Conservation (phyloP, 2,113 vertebrate genomes). For the Xerus inauris region DNA sequence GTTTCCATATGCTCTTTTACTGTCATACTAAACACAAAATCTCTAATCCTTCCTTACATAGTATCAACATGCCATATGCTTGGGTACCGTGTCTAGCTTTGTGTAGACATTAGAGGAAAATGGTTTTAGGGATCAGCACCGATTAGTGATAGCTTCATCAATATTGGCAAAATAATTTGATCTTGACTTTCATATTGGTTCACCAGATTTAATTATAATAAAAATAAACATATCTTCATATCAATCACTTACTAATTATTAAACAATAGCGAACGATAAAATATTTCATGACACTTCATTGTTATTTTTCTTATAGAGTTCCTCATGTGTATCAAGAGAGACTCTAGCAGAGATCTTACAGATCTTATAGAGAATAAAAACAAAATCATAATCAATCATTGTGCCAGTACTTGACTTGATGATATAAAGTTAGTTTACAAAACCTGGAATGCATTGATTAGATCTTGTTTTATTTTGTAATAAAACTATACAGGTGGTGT, state of each 20-base stretch:
- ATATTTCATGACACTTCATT: constrained; percentile 7
- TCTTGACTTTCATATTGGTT: not conserved
- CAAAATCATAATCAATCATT: not conserved
- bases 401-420: not conserved
- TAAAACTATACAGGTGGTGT: not conserved
- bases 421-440: not conserved
- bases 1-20: constrained; percentile 23
- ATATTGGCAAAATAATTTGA: constrained; percentile 30
- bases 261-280: not conserved
- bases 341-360: not conserved
- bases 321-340: not conserved
- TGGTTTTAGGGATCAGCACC: not conserved
- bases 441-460: not conserved
- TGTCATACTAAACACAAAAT: not conserved
- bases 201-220: constrained; percentile 41
- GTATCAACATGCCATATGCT: not conserved
- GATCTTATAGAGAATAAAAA: not conserved
- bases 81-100: not conserved
- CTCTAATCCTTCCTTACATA: not conserved
- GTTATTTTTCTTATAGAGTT: constrained; percentile 14
- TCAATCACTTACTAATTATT: not conserved
- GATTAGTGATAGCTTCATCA: not conserved
- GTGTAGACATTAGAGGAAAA: not conserved
- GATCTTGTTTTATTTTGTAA: not conserved
- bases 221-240: not conserved